phyloP scores from a whole-genome alignment of 2,888 invertebrate species.

The Dioctria rufipes region DNA sequence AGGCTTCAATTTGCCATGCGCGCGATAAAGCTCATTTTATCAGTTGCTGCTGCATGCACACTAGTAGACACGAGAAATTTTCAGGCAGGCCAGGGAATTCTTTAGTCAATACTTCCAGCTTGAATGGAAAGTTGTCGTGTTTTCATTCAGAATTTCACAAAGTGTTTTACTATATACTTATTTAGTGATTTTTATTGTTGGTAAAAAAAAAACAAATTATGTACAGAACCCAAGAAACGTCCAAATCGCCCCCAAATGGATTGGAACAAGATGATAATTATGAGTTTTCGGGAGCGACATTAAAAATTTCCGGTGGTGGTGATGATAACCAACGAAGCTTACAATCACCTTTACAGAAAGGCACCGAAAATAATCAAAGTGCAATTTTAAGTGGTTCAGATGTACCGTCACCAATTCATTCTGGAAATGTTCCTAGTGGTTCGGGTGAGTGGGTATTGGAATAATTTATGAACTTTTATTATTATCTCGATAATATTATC shows the following conservation, averaged over 20 bases:
- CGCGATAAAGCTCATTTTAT: conserved; percentile 1
- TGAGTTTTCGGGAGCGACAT: conserved; percentile 70
- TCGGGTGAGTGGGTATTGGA: conserved; percentile 3
- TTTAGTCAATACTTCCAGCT: neutral
- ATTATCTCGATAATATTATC: too few species aligned
- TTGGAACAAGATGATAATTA: conserved; percentile 68
- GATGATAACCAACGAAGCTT: conserved; percentile 41
- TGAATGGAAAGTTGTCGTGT: neutral
- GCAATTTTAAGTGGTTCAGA: conserved; percentile 64
- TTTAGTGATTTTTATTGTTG: too few species aligned
- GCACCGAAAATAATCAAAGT: conserved; percentile 53
- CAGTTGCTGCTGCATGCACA: neutral
- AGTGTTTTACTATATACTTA: neutral
- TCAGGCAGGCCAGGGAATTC: neutral
- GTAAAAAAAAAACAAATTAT: neutral
- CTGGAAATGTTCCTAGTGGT: conserved; percentile 47
- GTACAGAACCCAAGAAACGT: conserved; percentile 40
- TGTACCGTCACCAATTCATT: conserved; percentile 65
- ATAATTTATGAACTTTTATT: neutral
- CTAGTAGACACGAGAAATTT: neutral
- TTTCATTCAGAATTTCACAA: neutral
- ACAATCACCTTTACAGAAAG: neutral
- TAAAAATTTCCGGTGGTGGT: conserved; percentile 58
- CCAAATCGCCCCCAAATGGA: neutral
- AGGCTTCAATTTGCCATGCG: neutral